A percentile compares a stretch with the other conserved stretches of the same genome.
Conservation (phyloP, 2,113 vertebrate genomes). For the Setophaga kirtlandii region DNA sequence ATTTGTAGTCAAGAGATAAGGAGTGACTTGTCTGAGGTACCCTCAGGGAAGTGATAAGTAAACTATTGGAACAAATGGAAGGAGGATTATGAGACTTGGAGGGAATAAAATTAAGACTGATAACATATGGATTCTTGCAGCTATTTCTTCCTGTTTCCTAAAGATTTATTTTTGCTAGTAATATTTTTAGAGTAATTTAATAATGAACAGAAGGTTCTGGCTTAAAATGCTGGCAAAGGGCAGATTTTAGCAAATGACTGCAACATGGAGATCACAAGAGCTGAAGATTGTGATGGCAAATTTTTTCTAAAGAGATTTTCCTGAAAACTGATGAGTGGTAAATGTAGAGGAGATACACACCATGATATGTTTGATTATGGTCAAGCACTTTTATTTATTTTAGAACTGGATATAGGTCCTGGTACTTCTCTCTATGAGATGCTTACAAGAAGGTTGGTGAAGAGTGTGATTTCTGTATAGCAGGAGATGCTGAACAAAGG, state of each 20-base stretch:
- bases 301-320: not conserved
- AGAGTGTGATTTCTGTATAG: not conserved
- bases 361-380: not conserved
- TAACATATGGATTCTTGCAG: not conserved
- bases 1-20: conserved; percentile 1
- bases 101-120: conserved; percentile 2
- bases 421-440: not conserved
- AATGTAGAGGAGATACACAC: not conserved
- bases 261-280: not conserved
- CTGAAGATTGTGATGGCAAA: not conserved
- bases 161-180: conserved; percentile 2
- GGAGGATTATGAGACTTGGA: not conserved
- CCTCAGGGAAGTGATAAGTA: not conserved
- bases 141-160: not conserved
- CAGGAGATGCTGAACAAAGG: not conserved
- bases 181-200: not conserved
- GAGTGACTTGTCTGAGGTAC: not conserved
- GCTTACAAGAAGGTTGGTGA: not conserved
- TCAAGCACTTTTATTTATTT: not conserved
- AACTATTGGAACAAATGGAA: conserved; percentile 10
- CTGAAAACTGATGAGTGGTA: not conserved
- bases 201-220: not conserved
- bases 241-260: not conserved
- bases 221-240: not conserved
- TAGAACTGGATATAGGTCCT: not conserved